phyloP scores from a whole-genome alignment of 2,113 vertebrate species.

The Colaptes auratus region DNA sequence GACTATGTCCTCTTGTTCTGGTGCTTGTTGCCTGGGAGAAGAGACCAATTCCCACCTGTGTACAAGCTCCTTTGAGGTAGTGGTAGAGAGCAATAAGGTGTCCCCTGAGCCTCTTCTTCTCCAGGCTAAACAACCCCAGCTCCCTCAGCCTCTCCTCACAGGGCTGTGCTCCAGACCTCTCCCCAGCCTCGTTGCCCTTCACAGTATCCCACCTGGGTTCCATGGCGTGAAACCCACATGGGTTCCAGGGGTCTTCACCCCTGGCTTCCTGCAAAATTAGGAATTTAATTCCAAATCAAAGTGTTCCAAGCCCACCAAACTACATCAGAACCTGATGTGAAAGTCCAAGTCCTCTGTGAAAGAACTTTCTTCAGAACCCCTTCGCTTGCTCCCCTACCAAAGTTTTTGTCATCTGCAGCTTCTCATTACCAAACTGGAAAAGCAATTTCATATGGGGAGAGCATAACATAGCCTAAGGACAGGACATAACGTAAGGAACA shows the following conservation, averaged over 20 bases:
- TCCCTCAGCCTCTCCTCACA: too few species aligned
- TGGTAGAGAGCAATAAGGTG: too few species aligned
- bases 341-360: background rate
- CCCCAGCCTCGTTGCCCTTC: too few species aligned
- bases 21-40: too few species aligned
- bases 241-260: background rate
- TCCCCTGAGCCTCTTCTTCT: too few species aligned
- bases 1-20: too few species aligned
- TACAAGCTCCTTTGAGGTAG: too few species aligned
- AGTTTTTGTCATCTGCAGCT: background rate
- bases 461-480: too few species aligned
- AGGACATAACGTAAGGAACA: background rate
- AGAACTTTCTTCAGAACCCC: background rate
- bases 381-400: background rate
- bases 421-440: background rate
- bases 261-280: background rate
- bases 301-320: background rate
- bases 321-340: background rate
- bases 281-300: background rate
- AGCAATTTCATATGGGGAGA: background rate
- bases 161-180: too few species aligned
- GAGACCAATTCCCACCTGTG: too few species aligned
- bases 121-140: too few species aligned
- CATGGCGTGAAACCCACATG: background rate
- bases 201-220: too few species aligned